Percentiles rank a stretch among this genome's conserved stretches.
Conservation (phyloP, 2,797 vertebrate species). For the Gobio occitaniae region DNA sequence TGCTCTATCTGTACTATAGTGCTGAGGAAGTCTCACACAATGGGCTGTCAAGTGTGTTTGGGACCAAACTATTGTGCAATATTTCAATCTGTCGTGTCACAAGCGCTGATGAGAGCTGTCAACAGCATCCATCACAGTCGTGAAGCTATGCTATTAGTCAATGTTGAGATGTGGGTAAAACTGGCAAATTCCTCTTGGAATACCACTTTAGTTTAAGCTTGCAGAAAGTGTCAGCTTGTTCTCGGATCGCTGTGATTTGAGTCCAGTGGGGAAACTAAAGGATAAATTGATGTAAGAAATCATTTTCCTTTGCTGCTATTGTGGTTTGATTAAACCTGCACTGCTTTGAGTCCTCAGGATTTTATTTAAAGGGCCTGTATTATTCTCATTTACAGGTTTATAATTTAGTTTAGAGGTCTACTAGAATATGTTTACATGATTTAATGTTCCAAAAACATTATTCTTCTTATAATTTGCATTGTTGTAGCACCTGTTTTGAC, state of each 20-base stretch:
- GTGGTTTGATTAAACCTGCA: constrained; percentile 23
- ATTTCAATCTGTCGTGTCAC: constrained; percentile 43
- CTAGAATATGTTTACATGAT: not conserved
- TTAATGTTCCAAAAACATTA: not conserved
- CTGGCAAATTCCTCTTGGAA: constrained; percentile 35
- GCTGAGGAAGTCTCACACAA: constrained; percentile 32
- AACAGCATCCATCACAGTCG: constrained; percentile 35
- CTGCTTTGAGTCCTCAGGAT: not conserved
- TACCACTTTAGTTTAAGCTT: constrained; percentile 25
- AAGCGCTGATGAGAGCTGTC: constrained; percentile 38
- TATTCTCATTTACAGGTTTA: no score
- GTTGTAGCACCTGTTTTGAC: not conserved
- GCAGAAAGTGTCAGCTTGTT: constrained; percentile 20
- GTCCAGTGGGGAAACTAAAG: not conserved
- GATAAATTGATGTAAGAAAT: constrained; percentile 21
- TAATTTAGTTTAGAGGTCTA: not conserved
- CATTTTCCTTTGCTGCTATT: not conserved
- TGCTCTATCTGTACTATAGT: constrained; percentile 35
- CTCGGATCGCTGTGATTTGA: not conserved
- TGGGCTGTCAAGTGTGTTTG: constrained; percentile 44
- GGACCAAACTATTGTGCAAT: constrained; percentile 35
- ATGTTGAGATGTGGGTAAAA: constrained; percentile 39
- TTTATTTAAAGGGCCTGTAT: not conserved
- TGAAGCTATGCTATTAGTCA: constrained; percentile 44
- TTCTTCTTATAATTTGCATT: not conserved